Base-by-base conservation (phyloP, 2,113 vertebrate genomes). In the Falcunculus frontatus region DNA sequence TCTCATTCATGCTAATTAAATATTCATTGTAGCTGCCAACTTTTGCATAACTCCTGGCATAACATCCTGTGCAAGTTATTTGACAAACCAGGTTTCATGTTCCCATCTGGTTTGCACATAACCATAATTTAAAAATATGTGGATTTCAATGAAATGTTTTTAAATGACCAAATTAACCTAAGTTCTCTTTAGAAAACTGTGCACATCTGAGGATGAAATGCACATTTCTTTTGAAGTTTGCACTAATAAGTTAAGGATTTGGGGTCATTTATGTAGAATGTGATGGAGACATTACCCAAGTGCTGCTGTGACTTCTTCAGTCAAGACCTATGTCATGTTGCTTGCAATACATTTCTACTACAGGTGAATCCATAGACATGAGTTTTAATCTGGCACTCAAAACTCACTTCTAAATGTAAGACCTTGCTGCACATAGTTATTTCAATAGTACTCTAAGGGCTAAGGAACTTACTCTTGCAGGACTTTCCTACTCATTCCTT, bases 61-160 rank as follows among this genome's bases (percentile, higher is more conserved):
- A 81, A 78, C 16, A 81, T 92, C 69, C 50, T 82, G 60, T 56
- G 22, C 20, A 94, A 87, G 49, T 87, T 94, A 82, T 79, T 95
- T 95, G 82, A 78, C 63, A 94, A 92, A 87, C 21, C 49, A 82
- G 46, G 29, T 82, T 96, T 92, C 12, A 1, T 85, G 67, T 82
- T 96, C 59, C 62, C 70, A 57, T 90, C 62, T 76, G 74, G 70
- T 93, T 93, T 87, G 44, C 57, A 76, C 74, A 79, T 87, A 91
- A 56, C 11, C 1, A 4, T 84, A 76, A 82, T 76, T 89, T 68
- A 35, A 88, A 92, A 92, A 94, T 64, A 70, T 67, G 44, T 89
- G 60, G 27, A 84, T 89, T 89, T 70, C 49, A 81, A 32, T 80
- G 11, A 87, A 89, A 29, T 76, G 25, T 13, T 87, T 90, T 70